A percentile compares a stretch with the other conserved stretches of the same genome.
Evolutionary conservation across 2,113 vertebrate genomes (phyloP).

Genomic region (Amphiprion ocellaris): DNA sequence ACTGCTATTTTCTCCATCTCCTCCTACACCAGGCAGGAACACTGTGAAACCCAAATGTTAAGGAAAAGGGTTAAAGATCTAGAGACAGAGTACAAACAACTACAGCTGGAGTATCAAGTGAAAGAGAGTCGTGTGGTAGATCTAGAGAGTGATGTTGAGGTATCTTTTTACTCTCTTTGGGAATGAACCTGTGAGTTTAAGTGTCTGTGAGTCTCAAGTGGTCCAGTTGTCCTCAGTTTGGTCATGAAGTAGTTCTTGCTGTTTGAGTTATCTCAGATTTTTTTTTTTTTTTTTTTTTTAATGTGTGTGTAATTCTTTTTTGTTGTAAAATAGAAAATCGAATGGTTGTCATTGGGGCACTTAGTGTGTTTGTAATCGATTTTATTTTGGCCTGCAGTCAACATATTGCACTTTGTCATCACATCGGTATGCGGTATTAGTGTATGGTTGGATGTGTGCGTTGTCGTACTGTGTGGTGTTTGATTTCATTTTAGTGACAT

Average conservation of each 20-base stretch:
- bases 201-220: constrained; percentile 73
- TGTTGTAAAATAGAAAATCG: constrained; percentile 33
- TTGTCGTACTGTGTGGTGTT: constrained; percentile 60
- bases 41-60: constrained; percentile 87
- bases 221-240: constrained; percentile 63
- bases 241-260: constrained; percentile 57
- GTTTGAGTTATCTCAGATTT: constrained; percentile 30
- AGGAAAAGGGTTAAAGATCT: constrained; percentile 88
- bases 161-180: constrained; percentile 74
- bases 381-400: constrained; percentile 59
- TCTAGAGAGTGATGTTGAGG: constrained; percentile 88
- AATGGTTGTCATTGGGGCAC: constrained; percentile 19
- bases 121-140: constrained; percentile 85
- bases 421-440: constrained; percentile 42
- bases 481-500: constrained; percentile 53
- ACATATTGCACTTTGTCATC: constrained; percentile 55
- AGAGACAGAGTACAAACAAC: constrained; percentile 88
- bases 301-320: constrained; percentile 19
- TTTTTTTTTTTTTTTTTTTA: background rate
- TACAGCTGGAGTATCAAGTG: constrained; percentile 86
- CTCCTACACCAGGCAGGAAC: constrained; percentile 85
- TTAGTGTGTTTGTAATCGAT: background rate
- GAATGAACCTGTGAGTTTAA: constrained; percentile 73
- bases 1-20: constrained; percentile 71
- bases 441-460: constrained; percentile 41